Evolutionary conservation across 2,797 vertebrate genomes (phyloP).

Genomic region (Chromobotia macracanthus): DNA sequence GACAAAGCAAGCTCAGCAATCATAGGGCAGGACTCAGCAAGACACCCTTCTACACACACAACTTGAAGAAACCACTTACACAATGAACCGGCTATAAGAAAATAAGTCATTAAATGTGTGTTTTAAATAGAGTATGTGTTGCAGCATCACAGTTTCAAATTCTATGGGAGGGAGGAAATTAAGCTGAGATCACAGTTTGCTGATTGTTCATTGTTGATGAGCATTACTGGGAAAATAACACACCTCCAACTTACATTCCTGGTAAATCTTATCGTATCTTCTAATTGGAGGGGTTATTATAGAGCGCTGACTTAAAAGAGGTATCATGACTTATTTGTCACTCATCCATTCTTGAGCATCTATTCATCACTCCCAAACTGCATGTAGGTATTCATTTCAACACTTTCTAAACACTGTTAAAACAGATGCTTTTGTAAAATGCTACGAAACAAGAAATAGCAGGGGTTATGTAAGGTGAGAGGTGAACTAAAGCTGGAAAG

Average conservation of each 20-base stretch:
- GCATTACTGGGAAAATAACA: background rate
- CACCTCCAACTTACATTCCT: slow-evolving; percentile 2
- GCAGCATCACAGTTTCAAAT: slow-evolving; percentile 3
- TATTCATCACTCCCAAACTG: background rate
- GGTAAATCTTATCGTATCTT: background rate
- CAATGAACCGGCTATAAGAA: background rate
- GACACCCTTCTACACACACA: slow-evolving; percentile 35
- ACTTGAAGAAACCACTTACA: slow-evolving; percentile 32
- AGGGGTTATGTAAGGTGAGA: background rate
- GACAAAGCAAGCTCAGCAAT: slow-evolving; percentile 39
- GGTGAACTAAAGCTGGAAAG: slow-evolving; percentile 1
- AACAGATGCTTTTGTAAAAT: slow-evolving; percentile 6
- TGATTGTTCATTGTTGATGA: background rate
- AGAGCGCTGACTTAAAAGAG: background rate
- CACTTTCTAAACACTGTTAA: background rate
- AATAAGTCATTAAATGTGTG: slow-evolving; percentile 7
- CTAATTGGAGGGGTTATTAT: slow-evolving; percentile 12
- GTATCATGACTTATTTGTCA: background rate
- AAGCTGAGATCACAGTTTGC: background rate
- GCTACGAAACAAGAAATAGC: slow-evolving; percentile 22
- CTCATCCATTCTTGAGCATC: background rate
- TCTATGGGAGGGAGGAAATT: background rate
- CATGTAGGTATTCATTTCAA: background rate
- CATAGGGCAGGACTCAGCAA: slow-evolving; percentile 41
- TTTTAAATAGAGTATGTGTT: slow-evolving; percentile 6